A percentile compares a stretch with the other conserved stretches of the same genome.
These are phyloP conservation scores for Ophthalmolycus amberensis DNA, from an alignment of 2,113 vertebrate species.

Conservation along the genomic window DNA sequence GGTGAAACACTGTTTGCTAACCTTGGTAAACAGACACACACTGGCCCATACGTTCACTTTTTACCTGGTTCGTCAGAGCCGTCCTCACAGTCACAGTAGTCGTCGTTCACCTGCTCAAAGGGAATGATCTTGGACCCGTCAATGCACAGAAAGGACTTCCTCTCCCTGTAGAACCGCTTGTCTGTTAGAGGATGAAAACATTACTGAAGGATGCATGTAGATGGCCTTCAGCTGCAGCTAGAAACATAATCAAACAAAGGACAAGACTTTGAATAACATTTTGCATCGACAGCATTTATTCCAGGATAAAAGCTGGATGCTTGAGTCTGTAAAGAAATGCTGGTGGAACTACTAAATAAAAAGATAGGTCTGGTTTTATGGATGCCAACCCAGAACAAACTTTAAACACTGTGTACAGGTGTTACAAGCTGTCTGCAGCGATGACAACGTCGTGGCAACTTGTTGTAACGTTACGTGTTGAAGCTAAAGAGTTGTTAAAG, in stretches of 20 bases:
- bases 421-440: background rate
- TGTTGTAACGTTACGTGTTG: background rate
- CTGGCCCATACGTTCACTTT: background rate
- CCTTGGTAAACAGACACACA: background rate
- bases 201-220: background rate
- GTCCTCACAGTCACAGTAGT: constrained; percentile 91
- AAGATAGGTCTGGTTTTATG: background rate
- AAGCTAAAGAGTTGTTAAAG: background rate
- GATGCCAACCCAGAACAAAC: background rate
- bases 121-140: constrained; percentile 81
- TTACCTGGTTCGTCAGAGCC: constrained; percentile 91
- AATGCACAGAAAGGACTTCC: constrained; percentile 78
- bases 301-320: background rate
- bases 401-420: no score
- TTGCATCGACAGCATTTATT: background rate
- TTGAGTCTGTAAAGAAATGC: background rate
- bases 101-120: constrained; percentile 87
- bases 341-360: background rate
- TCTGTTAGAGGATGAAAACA: constrained; percentile 61
- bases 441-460: background rate
- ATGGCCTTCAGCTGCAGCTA: constrained; percentile 1
- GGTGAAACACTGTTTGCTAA: background rate
- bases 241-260: background rate
- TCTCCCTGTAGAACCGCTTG: constrained; percentile 82
- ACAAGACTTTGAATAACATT: background rate